These are phyloP conservation scores for Matsumurasca onukii DNA, from an alignment of 1,140 invertebrate genomes.

Conservation along the genomic window DNA sequence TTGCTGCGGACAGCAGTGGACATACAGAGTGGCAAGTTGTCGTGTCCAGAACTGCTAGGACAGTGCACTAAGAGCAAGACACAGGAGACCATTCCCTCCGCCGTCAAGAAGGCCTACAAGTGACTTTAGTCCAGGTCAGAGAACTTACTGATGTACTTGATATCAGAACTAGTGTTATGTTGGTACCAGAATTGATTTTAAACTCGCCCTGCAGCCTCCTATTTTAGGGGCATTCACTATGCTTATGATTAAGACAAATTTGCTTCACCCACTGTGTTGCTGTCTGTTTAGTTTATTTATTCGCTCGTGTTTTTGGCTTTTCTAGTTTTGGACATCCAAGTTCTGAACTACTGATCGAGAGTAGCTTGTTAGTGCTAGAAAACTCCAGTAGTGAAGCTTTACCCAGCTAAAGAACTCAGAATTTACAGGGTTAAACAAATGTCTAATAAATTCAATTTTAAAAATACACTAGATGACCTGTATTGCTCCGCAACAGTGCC, in stretches of 20 bases:
- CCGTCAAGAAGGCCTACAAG: conserved; percentile 57
- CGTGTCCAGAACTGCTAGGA: conserved; percentile 76
- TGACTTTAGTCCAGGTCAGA: conserved; percentile 19
- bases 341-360: no score
- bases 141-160: neutral
- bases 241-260: neutral
- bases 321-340: no score
- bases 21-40: conserved; percentile 68
- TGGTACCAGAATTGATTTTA: neutral
- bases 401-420: no score
- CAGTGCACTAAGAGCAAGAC: conserved; percentile 71
- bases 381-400: no score
- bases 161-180: neutral
- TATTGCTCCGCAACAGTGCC: no score
- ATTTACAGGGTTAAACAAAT: no score
- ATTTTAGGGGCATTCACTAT: neutral
- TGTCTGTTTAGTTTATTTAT: neutral
- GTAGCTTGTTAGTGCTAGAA: no score
- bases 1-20: conserved; percentile 73
- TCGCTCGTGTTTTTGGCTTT: no score
- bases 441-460: no score
- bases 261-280: neutral
- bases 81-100: conserved; percentile 74
- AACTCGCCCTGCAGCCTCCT: neutral
- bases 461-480: no score